Evolutionary conservation across 1,140 invertebrate species (phyloP).

Genomic region (Monomorium pharaonis): DNA sequence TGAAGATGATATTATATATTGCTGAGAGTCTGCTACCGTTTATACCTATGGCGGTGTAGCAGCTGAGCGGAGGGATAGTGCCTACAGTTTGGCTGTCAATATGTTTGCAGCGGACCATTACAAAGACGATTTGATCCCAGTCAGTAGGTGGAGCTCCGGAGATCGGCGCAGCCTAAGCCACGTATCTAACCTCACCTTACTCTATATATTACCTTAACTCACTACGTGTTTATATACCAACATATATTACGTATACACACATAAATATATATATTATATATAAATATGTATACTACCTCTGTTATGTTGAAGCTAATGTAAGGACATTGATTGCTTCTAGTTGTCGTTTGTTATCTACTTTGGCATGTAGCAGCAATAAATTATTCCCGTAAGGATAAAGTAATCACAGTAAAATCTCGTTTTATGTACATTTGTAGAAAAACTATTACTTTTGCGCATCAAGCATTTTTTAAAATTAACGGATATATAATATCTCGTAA

Average conservation of each 20-base stretch:
- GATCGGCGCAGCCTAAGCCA: constrained; percentile 85
- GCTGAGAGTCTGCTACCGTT: constrained; percentile 70
- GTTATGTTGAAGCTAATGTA: constrained; percentile 46
- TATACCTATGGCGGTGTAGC: constrained; percentile 75
- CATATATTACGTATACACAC: constrained; percentile 81
- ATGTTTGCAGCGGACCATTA: constrained; percentile 85
- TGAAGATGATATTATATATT: constrained; percentile 60
- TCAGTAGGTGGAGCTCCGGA: constrained; percentile 85
- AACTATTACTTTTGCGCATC: neutral
- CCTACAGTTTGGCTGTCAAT: constrained; percentile 85
- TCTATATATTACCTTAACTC: constrained; percentile 85
- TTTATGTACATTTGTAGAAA: no score
- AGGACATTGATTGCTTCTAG: constrained; percentile 12
- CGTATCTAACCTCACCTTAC: constrained; percentile 86
- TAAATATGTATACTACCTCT: constrained; percentile 70
- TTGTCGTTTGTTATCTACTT: neutral
- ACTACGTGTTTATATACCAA: constrained; percentile 84
- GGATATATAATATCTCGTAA: neutral
- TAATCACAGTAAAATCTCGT: neutral
- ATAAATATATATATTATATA: constrained; percentile 73
- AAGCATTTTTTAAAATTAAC: neutral
- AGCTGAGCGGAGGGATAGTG: constrained; percentile 80
- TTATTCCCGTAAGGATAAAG: neutral
- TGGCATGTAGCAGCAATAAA: no score
- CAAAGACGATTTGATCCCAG: constrained; percentile 85